Evolutionary conservation across 2,113 vertebrate species (phyloP).

Genomic region (Percina caprodes): DNA sequence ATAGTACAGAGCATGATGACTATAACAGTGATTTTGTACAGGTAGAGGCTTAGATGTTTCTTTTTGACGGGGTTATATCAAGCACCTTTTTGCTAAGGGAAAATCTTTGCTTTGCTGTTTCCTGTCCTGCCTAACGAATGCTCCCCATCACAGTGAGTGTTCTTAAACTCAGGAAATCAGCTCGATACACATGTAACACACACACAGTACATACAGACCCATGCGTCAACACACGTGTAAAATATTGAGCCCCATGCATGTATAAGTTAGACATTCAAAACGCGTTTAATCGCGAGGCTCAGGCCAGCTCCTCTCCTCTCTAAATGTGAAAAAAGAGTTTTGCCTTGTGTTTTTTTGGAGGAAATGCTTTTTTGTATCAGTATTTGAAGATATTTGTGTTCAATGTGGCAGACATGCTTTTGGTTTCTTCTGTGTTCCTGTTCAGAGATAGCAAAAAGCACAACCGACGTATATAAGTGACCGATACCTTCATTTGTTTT

Average conservation of each 20-base stretch:
- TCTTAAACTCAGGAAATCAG: slow-evolving; percentile 86
- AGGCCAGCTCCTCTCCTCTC: slow-evolving; percentile 60
- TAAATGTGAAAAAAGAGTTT: slow-evolving; percentile 79
- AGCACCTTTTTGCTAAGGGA: slow-evolving; percentile 78
- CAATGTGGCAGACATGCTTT: slow-evolving; percentile 44
- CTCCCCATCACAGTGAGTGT: slow-evolving; percentile 69
- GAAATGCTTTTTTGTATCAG: slow-evolving; percentile 65
- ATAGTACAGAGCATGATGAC: slow-evolving; percentile 89
- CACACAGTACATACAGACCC: slow-evolving; percentile 57
- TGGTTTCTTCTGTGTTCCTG: slow-evolving; percentile 57
- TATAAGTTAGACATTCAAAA: slow-evolving; percentile 48
- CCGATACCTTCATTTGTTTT: not conserved
- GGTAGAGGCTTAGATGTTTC: slow-evolving; percentile 76
- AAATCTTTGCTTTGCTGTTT: slow-evolving; percentile 83
- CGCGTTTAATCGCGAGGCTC: slow-evolving; percentile 31
- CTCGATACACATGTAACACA: slow-evolving; percentile 57
- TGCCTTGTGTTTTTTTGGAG: slow-evolving; percentile 55
- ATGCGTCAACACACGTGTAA: slow-evolving; percentile 19
- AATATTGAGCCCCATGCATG: slow-evolving; percentile 76
- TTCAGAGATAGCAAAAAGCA: slow-evolving; percentile 30
- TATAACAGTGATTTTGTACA: slow-evolving; percentile 82
- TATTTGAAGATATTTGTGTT: slow-evolving; percentile 74
- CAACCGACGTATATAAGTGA: slow-evolving; percentile 4
- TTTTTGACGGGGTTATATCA: slow-evolving; percentile 75
- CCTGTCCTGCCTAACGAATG: slow-evolving; percentile 83